A percentile compares a stretch with the other conserved stretches of the same genome.
Evolutionary conservation across 1,140 invertebrate species (phyloP).

Genomic region (Drosophila simulans): DNA sequence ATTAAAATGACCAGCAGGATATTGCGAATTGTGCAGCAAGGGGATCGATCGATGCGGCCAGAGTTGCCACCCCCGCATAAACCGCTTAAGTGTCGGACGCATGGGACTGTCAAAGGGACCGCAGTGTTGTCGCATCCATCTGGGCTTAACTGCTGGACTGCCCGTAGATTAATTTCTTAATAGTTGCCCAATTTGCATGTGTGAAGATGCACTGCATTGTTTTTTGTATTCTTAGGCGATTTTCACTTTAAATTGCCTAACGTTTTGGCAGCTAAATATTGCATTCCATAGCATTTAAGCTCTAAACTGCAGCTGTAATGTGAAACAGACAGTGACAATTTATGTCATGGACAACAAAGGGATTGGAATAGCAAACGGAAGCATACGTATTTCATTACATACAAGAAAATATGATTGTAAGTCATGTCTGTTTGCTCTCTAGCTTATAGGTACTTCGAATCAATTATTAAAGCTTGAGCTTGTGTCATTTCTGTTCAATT

Average conservation of each 20-base stretch:
- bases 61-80: constrained; percentile 10
- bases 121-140: constrained; percentile 26
- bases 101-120: constrained; percentile 23
- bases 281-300: not conserved
- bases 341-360: not conserved
- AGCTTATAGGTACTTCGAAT: not conserved
- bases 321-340: not conserved
- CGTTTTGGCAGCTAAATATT: constrained; percentile 13
- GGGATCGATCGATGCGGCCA: constrained; percentile 18
- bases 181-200: not conserved
- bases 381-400: not conserved
- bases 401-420: not conserved
- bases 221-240: constrained; percentile 5
- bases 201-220: not conserved
- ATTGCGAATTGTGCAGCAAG: constrained; percentile 36
- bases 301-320: not conserved
- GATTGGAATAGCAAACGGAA: not conserved
- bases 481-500: too few relatives aligned
- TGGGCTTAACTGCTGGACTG: not conserved
- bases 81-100: constrained; percentile 15
- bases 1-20: constrained; percentile 54
- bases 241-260: constrained; percentile 10
- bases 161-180: constrained; percentile 36
- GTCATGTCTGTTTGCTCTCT: not conserved
- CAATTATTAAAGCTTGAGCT: not conserved